phyloP scores from a whole-genome alignment of 92 coral and sea anemone genomes.

The Zoanthus sansibaricus region DNA sequence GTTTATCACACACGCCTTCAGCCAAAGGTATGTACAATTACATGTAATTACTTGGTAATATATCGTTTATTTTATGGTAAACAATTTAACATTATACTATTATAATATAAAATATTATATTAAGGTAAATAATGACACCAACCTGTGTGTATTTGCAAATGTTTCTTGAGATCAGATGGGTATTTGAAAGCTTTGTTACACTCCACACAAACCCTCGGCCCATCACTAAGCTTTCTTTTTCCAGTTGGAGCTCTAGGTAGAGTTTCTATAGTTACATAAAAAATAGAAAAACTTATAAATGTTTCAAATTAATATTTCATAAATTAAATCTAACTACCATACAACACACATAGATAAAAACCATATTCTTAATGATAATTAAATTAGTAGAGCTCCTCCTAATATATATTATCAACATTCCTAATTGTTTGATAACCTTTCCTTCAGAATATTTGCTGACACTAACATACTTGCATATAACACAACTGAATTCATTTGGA shows the following conservation, averaged over 20 bases:
- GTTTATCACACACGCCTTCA: too few species aligned
- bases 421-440: too few species aligned
- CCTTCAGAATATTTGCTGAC: too few species aligned
- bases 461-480: too few species aligned
- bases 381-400: too few species aligned
- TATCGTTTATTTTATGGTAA: background rate
- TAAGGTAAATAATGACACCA: conserved; percentile 13
- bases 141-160: conserved; percentile 99
- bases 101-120: background rate
- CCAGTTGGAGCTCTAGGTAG: conserved; percentile 69
- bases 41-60: conserved; percentile 13
- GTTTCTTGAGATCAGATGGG: conserved; percentile 99
- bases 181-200: conserved; percentile 98
- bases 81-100: too few species aligned
- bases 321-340: too few species aligned
- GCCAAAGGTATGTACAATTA: conserved; percentile 6
- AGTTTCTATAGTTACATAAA: conserved; percentile 9
- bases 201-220: conserved; percentile 94
- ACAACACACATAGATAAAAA: too few species aligned
- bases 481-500: too few species aligned
- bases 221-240: conserved; percentile 95
- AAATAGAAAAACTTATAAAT: background rate
- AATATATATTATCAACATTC: too few species aligned
- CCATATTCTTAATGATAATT: too few species aligned
- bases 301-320: too few species aligned